Evolutionary conservation across 2,888 invertebrate species (phyloP).

Genomic region (Glaucopsyche alexis): DNA sequence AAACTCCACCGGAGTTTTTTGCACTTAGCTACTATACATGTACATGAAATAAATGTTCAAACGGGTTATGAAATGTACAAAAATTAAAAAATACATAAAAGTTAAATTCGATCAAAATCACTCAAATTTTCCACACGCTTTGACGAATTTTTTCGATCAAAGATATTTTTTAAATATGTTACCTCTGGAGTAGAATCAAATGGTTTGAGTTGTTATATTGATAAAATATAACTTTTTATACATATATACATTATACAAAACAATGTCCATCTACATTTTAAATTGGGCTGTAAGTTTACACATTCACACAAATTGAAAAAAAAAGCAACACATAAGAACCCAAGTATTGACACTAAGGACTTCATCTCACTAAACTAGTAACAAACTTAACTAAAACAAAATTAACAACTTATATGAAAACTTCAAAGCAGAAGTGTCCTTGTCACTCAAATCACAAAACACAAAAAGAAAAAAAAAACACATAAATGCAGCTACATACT

Average conservation of each 20-base stretch:
- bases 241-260: neutral
- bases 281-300: constrained; percentile 4
- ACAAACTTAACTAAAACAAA: constrained; percentile 29
- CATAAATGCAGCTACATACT: constrained; percentile 15
- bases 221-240: too few relatives aligned
- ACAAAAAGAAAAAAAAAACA: neutral
- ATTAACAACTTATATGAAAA: constrained; percentile 19
- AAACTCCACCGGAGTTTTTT: neutral
- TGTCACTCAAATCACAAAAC: constrained; percentile 7
- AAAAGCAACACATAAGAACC: neutral
- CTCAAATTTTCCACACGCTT: neutral
- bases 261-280: neutral
- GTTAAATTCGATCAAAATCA: constrained; percentile 15
- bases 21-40: neutral
- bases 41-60: neutral
- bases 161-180: neutral
- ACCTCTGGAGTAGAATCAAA: neutral
- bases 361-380: constrained; percentile 22
- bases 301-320: neutral
- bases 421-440: neutral
- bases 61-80: neutral
- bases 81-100: neutral
- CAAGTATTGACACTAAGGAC: neutral
- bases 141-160: neutral
- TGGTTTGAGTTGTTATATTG: too few relatives aligned